phyloP scores from a whole-genome alignment of 92 coral and sea anemone genomes.

The Porites rus region DNA sequence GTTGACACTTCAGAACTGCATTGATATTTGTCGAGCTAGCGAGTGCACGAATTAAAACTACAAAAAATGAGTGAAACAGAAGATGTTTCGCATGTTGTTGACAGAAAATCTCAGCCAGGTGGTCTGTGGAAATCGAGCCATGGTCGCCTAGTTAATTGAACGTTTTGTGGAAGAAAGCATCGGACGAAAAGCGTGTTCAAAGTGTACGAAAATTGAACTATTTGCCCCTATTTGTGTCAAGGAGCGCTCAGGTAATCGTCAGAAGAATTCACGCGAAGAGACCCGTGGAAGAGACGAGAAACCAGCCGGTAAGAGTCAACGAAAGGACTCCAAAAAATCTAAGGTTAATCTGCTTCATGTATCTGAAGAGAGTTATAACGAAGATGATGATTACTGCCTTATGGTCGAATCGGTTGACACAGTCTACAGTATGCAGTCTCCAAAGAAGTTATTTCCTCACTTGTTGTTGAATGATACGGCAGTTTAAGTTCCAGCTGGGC shows the following conservation, averaged over 20 bases:
- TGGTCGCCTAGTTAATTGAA: conserved; percentile 5
- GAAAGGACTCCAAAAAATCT: background rate
- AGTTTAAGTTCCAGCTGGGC: conserved; percentile 16
- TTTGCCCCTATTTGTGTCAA: too few relatives aligned
- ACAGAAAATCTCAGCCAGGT: background rate
- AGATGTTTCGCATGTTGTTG: conserved; percentile 11
- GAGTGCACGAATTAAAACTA: conserved; percentile 56
- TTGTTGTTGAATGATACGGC: conserved; percentile 11
- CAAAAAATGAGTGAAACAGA: conserved; percentile 40
- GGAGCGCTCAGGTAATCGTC: too few relatives aligned
- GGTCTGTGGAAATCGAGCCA: background rate
- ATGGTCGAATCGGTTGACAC: conserved; percentile 41
- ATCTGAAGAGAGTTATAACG: conserved; percentile 9
- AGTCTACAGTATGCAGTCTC: conserved; percentile 21
- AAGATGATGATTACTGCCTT: conserved; percentile 35
- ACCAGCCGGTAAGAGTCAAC: conserved; percentile 1
- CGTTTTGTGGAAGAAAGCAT: conserved; percentile 31
- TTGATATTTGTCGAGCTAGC: conserved; percentile 62
- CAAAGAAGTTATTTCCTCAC: conserved; percentile 47
- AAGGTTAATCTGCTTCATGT: background rate
- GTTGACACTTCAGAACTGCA: conserved; percentile 65
- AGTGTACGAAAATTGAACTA: too few relatives aligned
- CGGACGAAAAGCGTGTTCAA: background rate
- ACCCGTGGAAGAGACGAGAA: background rate
- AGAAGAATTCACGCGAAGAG: too few relatives aligned